Evolutionary conservation across 2,888 invertebrate genomes (phyloP).

Genomic region (Entomobrya multifasciata): DNA sequence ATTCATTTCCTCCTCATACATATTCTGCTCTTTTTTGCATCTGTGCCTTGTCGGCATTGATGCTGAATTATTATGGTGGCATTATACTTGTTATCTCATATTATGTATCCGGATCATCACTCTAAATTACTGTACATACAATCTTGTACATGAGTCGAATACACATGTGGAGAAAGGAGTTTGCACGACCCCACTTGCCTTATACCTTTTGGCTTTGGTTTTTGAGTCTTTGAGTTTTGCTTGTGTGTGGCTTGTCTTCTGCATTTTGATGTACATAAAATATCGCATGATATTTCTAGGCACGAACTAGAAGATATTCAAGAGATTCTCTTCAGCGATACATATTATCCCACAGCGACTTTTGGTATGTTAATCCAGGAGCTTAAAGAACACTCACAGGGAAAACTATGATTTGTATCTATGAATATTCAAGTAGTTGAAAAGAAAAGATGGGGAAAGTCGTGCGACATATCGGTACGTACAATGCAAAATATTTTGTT

Average conservation of each 20-base stretch:
- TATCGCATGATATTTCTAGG: constrained; percentile 10
- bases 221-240: background rate
- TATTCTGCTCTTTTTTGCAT: constrained; percentile 19
- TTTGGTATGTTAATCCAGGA: background rate
- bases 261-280: no score
- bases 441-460: background rate
- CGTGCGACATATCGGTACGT: no score
- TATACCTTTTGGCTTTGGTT: background rate
- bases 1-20: constrained; percentile 8
- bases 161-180: no score
- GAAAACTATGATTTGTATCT: constrained; percentile 14
- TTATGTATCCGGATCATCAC: constrained; percentile 58
- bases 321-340: constrained; percentile 11
- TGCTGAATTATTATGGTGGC: constrained; percentile 42
- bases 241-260: background rate
- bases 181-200: constrained; percentile 31
- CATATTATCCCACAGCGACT: constrained; percentile 9
- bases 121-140: constrained; percentile 58
- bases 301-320: constrained; percentile 16
- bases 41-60: constrained; percentile 32
- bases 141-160: constrained; percentile 42
- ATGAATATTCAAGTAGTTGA: constrained; percentile 36
- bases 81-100: constrained; percentile 49
- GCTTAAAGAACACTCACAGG: background rate
- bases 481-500: no score